A percentile compares a stretch with the other conserved stretches of the same genome.
These are phyloP conservation scores for Pagetopsis macropterus DNA, from an alignment of 2,797 vertebrate species.

Conservation along the genomic window DNA sequence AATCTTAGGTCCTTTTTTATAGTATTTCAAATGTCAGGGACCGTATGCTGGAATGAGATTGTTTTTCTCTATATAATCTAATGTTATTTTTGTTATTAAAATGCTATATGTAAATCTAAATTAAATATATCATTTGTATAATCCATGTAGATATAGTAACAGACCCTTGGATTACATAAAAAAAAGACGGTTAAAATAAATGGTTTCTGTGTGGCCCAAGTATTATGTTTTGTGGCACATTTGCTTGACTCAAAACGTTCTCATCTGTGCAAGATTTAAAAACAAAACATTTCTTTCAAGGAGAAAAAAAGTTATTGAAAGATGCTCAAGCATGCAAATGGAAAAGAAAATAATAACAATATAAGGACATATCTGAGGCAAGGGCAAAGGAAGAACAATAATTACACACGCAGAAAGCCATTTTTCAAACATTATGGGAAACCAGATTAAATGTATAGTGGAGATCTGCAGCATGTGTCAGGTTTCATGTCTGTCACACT, in stretches of 20 bases:
- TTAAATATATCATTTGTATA: background rate
- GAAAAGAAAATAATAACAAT: conserved; percentile 27
- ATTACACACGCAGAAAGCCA: conserved; percentile 62
- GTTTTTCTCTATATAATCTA: background rate
- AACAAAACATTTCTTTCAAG: conserved; percentile 37
- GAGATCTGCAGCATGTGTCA: conserved; percentile 70
- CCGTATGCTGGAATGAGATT: background rate
- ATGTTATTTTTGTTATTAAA: conserved; percentile 3
- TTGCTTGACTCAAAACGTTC: conserved; percentile 33
- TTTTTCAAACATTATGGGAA: conserved; percentile 67
- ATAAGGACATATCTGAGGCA: conserved; percentile 28
- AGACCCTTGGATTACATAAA: background rate
- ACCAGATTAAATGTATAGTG: conserved; percentile 64
- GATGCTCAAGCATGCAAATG: conserved; percentile 13
- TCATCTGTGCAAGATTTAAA: conserved; percentile 45
- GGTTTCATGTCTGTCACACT: conserved; percentile 79
- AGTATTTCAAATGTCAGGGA: conserved; percentile 14
- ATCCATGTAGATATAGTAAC: background rate
- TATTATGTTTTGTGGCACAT: conserved; percentile 36
- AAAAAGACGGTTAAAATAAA: conserved; percentile 9
- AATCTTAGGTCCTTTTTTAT: conserved; percentile 26
- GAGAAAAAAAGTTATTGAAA: conserved; percentile 40
- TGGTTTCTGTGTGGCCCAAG: conserved; percentile 9
- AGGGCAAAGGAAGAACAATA: conserved; percentile 47
- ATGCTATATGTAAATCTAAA: background rate